Base-by-base conservation (phyloP, 2,113 vertebrate genomes). In the Peucedramus taeniatus region DNA sequence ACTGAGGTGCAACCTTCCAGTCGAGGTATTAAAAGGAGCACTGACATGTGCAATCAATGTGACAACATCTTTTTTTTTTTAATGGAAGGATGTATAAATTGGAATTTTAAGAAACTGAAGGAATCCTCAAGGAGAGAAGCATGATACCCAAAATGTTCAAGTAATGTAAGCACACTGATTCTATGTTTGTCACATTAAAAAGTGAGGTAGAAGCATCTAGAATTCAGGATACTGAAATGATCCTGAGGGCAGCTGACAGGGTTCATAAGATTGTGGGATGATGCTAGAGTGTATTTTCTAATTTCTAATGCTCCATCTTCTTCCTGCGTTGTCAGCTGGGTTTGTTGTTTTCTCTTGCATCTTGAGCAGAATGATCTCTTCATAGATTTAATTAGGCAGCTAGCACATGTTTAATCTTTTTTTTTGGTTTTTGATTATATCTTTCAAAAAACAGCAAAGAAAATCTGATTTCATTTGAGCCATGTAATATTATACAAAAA, bases 321-420 rank as follows among this genome's bases (percentile, higher is more conserved):
- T 91, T 90, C 60, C 61, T 87, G 77, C 3, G 2, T 84, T 93
- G 70, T 96, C 90, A 88, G 65, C 72, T 93, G 91, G 45, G 37
- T 91, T 87, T 87, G 45, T 82, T 95, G 59, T 87, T 89, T 91
- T 80, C 50, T 88, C 39, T 86, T 91, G 79, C 76, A 90, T 95
- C 74, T 87, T 83, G 87, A 90, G 75, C 82, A 93, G 93, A 95
- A 63, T 56, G 30, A 87, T 85, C 65, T 88, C 90, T 86, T 90
- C 75, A 35, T 94, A 85, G 79, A 74, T 91, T 83, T 90, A 83
- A 81, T 95, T 93, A 93, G 82, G 75, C 82, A 91, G 54, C 60
- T 85, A 95, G 71, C 54, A 91, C 90, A 74, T 96, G 68, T 87
- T 89, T 79, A 87, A 71, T 89, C 8, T 87, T 82, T 89, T 79